Evolutionary conservation across 2,113 vertebrate species (phyloP), one percentile per base, ranked within the genome.

Genomic region (Alligator mississippiensis): DNA sequence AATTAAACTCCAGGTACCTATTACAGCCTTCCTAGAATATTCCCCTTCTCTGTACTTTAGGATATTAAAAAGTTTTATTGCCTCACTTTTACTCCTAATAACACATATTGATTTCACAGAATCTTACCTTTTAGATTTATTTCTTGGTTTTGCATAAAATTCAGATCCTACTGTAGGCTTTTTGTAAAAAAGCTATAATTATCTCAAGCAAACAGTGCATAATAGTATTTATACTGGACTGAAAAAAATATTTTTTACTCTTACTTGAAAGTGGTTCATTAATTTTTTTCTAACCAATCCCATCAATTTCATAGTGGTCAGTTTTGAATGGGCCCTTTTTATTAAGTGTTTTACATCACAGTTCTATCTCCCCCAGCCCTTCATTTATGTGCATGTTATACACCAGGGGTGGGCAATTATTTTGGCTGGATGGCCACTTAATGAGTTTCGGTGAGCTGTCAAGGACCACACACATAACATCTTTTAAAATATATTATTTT

Each of bases 261-360:
- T 0, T 55, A 87, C 77, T 83, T 89, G 60, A 85, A 93, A 84
- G 63, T 6, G 55, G 38, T 88, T 85, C 94, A 68, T 6, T 47
- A 9, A 1, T 54, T 57, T 82, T 91, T 90, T 92, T 90, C 84
- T 66, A 22, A 27, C 57, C 75, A 90, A 93, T 94, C 92, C 84
- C 78, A 90, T 68, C 74, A 76, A 11, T 38, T 95, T 87, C 72
- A 87, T 75, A 72, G 72, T 5, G 63, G 85, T 86, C 90, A 93
- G 15, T 63, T 66, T 3, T 88, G 85, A 93, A 92, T 72, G 3
- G 86, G 58, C n/a, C 4, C 27, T 68, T 95, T 80, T 91, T 85
- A 84, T 95, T 77, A 84, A 94, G 86, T 66, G 60, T 91, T 93
- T 93, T 55, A 89, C 66, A 83, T 84, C 95, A 90, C 75, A 91